Base-by-base conservation (phyloP, 2,113 vertebrate species). In the Perca schrenkii region DNA sequence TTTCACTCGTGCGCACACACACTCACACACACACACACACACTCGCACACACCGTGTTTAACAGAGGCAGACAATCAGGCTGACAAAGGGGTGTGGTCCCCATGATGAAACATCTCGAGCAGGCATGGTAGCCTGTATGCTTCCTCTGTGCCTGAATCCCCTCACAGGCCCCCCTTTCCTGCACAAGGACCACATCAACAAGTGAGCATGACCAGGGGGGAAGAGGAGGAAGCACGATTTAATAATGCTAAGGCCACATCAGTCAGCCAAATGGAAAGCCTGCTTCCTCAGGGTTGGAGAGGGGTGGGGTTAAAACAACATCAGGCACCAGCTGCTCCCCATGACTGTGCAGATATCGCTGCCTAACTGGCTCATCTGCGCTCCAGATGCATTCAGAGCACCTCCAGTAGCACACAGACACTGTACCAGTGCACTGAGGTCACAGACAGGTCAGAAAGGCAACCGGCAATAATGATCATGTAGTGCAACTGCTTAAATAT, bases 261-360 rank as follows among this genome's bases (percentile, higher is more conserved):
- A 88, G 89, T 90, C 89, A 87, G 79, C 74, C 80, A 89, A 89
- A 91, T 89, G 86, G 66, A 84, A 89, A 87, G 64, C 74, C 75
- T 83, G 79, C 72, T 90, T 92, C 88, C 82, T 83, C 52, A 3
- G 77, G 57, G 68, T 62, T 16, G 40, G 58, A 79, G 69, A 28
- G 66, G 79, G 79, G 75, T 28, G 66, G 76, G 75, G 69, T 73
- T 84, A 58, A 86, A 85, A 54, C 80, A 40, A 77, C 86, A 90
- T 73, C 82, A 88, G 88, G 72, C 86, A 88, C 88, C 92, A 94
- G 92, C 94, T 94, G 92, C 79, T 84, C 86, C 75, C 84, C 80
- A 80, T 91, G 89, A 92, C 92, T 71, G 61, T 88, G 91, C 90
- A 90, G 82, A 86, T 87, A 87, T 87, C 0, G 17, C 58, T 36